A percentile compares a stretch with the other conserved stretches of the same genome.
Evolutionary conservation across 2,888 invertebrate species (phyloP).

Genomic region (Norana najaformis): DNA sequence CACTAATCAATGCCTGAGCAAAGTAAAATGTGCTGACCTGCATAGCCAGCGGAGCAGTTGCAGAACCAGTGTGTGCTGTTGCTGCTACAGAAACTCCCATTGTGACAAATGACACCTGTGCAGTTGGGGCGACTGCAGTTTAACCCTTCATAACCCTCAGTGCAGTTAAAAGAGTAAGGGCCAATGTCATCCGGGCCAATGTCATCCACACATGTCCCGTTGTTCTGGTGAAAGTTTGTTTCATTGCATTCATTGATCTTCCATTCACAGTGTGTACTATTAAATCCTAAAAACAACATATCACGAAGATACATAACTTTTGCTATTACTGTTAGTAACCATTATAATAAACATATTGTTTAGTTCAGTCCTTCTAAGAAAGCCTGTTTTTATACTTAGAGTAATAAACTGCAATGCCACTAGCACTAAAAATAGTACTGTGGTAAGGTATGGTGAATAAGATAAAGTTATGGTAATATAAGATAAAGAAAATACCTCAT

Average conservation of each 20-base stretch:
- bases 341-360: background rate
- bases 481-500: too few species aligned
- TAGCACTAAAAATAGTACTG: background rate
- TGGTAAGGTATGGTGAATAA: background rate
- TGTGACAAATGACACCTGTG: background rate
- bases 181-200: too few species aligned
- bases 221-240: background rate
- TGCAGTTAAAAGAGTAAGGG: background rate
- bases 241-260: background rate
- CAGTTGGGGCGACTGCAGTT: background rate
- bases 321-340: background rate
- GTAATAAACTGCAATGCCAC: background rate
- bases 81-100: background rate
- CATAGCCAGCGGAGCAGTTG: slow-evolving; percentile 2
- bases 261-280: background rate
- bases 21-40: background rate
- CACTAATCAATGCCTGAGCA: too few species aligned
- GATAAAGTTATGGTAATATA: background rate
- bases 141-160: background rate
- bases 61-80: background rate
- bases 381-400: background rate
- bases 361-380: background rate
- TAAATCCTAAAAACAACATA: background rate
- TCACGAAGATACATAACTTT: background rate
- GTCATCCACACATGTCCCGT: background rate